Conservation (phyloP, 2,113 vertebrate genomes). For the Conger conger region DNA sequence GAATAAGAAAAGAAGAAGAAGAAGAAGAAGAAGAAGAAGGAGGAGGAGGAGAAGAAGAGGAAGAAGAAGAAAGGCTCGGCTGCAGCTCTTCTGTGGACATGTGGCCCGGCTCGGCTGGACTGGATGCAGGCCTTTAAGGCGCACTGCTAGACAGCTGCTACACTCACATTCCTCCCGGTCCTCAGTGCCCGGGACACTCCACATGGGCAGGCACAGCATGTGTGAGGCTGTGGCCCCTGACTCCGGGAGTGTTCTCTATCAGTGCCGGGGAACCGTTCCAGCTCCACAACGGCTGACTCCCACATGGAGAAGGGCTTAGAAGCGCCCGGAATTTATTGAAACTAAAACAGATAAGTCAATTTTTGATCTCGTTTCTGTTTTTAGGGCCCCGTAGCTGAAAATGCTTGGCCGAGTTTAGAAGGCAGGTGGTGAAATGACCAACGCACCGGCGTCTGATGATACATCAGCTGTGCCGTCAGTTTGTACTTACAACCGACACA, state of each 20-base stretch:
- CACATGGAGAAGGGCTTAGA: not conserved
- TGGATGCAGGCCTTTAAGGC: not conserved
- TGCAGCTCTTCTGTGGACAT: constrained; percentile 54
- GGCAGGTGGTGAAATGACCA: too few relatives aligned
- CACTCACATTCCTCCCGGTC: constrained; percentile 9
- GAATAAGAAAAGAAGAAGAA: too few relatives aligned
- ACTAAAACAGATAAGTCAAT: not conserved
- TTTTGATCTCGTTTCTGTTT: not conserved
- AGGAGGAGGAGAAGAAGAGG: too few relatives aligned
- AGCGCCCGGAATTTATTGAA: not conserved
- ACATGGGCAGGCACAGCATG: not conserved
- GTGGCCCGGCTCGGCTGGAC: constrained; percentile 53
- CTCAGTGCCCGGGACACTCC: not conserved
- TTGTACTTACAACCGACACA: not conserved
- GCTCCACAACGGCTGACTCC: not conserved
- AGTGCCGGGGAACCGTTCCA: not conserved
- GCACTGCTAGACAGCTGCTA: constrained; percentile 5
- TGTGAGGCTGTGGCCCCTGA: not conserved
- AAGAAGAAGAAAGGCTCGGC: not conserved
- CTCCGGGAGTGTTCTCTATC: not conserved
- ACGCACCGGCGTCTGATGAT: not conserved
- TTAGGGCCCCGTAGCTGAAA: not conserved
- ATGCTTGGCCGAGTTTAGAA: too few relatives aligned
- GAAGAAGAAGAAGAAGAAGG: too few relatives aligned
- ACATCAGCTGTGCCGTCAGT: not conserved